These are phyloP conservation scores for Misgurnus mizolepis DNA, from an alignment of 2,113 vertebrate genomes.

Conservation along the genomic window DNA sequence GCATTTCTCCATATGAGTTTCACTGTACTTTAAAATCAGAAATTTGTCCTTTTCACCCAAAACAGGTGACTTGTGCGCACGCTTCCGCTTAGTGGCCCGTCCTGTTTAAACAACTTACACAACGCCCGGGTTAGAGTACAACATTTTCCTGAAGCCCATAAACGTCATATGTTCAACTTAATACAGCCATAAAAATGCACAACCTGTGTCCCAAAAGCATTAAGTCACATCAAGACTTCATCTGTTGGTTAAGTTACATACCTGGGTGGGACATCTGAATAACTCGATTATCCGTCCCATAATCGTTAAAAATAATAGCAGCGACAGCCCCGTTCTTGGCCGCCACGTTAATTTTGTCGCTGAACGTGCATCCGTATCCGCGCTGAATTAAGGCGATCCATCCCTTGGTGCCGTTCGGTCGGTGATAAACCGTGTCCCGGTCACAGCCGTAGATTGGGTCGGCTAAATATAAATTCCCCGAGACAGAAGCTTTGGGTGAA, in stretches of 20 bases:
- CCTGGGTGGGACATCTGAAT: constrained; percentile 85
- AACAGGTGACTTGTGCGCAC: not conserved
- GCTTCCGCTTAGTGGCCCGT: not conserved
- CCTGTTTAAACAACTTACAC: constrained; percentile 33
- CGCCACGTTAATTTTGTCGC: constrained; percentile 81
- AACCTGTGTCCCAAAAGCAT: not conserved
- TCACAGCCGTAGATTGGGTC: constrained; percentile 60
- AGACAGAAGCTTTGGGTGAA: constrained; percentile 72
- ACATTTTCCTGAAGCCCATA: too few species aligned
- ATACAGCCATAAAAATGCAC: too few species aligned
- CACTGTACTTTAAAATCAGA: not conserved
- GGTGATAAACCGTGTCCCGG: constrained; percentile 68
- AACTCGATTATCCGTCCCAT: constrained; percentile 76
- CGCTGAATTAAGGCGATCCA: constrained; percentile 85
- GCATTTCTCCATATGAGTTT: not conserved
- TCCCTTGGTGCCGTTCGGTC: constrained; percentile 51
- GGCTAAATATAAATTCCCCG: constrained; percentile 74
- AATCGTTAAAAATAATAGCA: constrained; percentile 82
- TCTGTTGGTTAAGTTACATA: constrained; percentile 54
- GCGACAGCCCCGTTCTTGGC: constrained; percentile 71
- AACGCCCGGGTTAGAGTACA: constrained; percentile 33
- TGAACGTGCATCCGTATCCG: constrained; percentile 82
- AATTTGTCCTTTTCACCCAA: not conserved
- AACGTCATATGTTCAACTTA: too few species aligned
- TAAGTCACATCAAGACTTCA: not conserved